Percentiles rank a stretch among this genome's conserved stretches.
phyloP scores from a whole-genome alignment of 2,888 invertebrate species.

The Odontothrips loti region DNA sequence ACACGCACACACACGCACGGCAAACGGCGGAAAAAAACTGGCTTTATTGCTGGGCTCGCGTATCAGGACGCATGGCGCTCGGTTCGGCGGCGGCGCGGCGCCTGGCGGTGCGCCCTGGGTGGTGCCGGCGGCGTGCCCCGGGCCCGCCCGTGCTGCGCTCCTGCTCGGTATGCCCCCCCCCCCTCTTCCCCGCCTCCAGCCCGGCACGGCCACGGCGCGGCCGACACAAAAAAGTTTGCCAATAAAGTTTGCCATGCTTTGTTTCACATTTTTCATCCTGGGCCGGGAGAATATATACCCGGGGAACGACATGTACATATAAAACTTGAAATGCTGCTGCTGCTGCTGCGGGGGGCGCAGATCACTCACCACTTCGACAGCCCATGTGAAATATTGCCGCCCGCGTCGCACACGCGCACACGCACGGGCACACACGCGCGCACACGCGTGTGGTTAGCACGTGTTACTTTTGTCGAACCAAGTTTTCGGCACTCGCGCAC shows the following conservation, averaged over 20 bases:
- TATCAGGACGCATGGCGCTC: background rate
- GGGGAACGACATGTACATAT: background rate
- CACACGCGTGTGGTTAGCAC: background rate
- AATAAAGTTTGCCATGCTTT: constrained; percentile 23
- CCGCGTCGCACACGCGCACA: background rate
- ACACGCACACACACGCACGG: background rate
- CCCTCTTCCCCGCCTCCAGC: too few species aligned
- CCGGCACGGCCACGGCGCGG: background rate
- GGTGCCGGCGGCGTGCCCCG: background rate
- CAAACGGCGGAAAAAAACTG: background rate
- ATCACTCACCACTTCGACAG: constrained; percentile 16
- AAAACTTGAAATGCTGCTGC: background rate
- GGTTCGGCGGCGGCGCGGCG: background rate
- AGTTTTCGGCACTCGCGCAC: too few species aligned
- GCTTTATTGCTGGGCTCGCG: background rate
- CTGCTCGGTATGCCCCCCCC: too few species aligned
- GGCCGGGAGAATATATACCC: constrained; percentile 2
- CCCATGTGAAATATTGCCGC: background rate
- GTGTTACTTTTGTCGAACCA: background rate
- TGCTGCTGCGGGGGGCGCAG: background rate
- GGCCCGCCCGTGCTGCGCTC: too few species aligned
- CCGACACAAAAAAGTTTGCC: background rate
- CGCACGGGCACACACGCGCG: background rate
- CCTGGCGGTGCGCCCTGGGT: background rate
- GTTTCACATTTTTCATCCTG: constrained; percentile 4